phyloP scores from a whole-genome alignment of 2,113 vertebrate species.

The Myrmophylax atrothorax region DNA sequence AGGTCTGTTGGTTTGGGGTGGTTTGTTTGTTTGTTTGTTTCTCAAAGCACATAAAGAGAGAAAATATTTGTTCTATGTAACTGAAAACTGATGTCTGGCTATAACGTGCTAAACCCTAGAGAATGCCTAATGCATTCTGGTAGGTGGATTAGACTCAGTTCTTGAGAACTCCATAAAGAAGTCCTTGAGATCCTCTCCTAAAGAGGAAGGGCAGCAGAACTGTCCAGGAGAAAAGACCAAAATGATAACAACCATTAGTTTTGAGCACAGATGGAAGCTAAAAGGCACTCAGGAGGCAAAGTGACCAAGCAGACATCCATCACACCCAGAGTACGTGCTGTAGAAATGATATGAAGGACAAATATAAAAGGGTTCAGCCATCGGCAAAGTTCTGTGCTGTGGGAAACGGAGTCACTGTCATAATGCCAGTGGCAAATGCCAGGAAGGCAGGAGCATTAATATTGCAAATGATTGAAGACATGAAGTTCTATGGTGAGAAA shows the following conservation, averaged over 20 bases:
- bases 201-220: neutral
- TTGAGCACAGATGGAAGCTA: neutral
- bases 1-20: neutral
- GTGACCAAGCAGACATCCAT: neutral
- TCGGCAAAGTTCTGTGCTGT: neutral
- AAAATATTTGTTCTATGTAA: neutral
- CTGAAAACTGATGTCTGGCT: neutral
- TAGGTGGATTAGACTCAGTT: rapidly evolving
- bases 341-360: slow-evolving; percentile 13
- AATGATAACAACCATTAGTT: slow-evolving; percentile 10
- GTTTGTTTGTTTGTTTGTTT: neutral
- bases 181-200: neutral
- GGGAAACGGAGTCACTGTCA: neutral
- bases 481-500: neutral
- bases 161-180: neutral
- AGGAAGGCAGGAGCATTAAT: neutral
- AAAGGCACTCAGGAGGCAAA: slow-evolving; percentile 7
- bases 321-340: neutral
- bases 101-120: neutral
- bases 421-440: neutral
- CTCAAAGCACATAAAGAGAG: neutral
- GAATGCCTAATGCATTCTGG: neutral
- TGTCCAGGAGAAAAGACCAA: neutral
- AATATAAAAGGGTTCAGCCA: slow-evolving; percentile 29
- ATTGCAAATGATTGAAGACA: slow-evolving; percentile 25